Evolutionary conservation across 64 coral and sea anemone species (phyloP).

Genomic region (Platygyra sinensis): DNA sequence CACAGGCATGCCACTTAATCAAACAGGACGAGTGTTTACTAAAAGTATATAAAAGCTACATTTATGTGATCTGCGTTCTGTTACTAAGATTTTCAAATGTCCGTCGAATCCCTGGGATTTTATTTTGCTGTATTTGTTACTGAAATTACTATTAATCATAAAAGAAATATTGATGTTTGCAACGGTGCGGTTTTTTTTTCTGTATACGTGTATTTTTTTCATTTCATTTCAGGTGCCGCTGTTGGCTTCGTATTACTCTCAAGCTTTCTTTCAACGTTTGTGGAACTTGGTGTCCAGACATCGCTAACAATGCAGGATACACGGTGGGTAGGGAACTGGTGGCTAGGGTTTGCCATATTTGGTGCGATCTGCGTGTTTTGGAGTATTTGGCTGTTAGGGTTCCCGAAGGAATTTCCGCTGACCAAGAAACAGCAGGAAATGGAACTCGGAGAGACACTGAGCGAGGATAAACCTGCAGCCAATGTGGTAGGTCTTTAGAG

Average conservation of each 20-base stretch:
- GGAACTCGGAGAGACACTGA: background rate
- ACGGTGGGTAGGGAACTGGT: conserved; percentile 83
- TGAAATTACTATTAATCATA: too few relatives aligned
- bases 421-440: conserved; percentile 21
- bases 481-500: background rate
- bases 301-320: conserved; percentile 43
- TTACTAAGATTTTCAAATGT: too few relatives aligned
- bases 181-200: too few relatives aligned
- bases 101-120: too few relatives aligned
- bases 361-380: conserved; percentile 41
- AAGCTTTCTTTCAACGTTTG: conserved; percentile 63
- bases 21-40: too few relatives aligned
- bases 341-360: conserved; percentile 74
- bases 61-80: too few relatives aligned
- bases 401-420: conserved; percentile 57
- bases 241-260: conserved; percentile 63
- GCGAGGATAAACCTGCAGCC: background rate
- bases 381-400: conserved; percentile 61
- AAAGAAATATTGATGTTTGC: too few relatives aligned
- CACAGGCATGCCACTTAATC: too few relatives aligned
- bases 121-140: too few relatives aligned
- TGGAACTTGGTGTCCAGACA: conserved; percentile 63
- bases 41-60: too few relatives aligned
- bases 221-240: conserved; percentile 37
- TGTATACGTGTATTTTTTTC: background rate